These are phyloP conservation scores for Phaenicophaeus curvirostris DNA, from an alignment of 2,797 vertebrate genomes.

Conservation along the genomic window DNA sequence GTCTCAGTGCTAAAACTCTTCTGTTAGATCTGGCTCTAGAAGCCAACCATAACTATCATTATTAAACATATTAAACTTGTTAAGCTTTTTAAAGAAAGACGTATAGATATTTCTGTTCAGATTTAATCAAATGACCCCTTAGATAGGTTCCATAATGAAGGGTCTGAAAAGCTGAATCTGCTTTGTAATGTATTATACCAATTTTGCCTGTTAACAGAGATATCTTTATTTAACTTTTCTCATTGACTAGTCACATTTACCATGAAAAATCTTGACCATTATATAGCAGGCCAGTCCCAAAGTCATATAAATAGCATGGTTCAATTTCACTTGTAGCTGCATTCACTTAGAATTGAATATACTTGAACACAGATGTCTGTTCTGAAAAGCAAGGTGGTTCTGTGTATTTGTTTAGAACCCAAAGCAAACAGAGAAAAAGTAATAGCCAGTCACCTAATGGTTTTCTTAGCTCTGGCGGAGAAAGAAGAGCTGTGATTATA, in stretches of 20 bases:
- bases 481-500: slow-evolving; percentile 6
- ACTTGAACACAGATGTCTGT: not conserved
- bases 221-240: slow-evolving; percentile 50
- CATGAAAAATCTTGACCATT: slow-evolving; percentile 10
- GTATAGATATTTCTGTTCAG: not conserved
- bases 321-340: not conserved
- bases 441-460: not conserved
- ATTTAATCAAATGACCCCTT: slow-evolving; percentile 7
- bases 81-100: not conserved
- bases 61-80: not conserved
- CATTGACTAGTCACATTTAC: slow-evolving; percentile 24
- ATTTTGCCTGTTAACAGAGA: slow-evolving; percentile 31
- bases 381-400: not conserved
- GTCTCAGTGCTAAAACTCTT: not conserved
- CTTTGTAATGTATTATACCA: slow-evolving; percentile 32
- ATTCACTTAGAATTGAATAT: not conserved
- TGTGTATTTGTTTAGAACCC: not conserved
- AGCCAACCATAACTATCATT: not conserved
- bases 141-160: not conserved
- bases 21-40: not conserved
- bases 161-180: not conserved
- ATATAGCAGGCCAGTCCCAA: slow-evolving; percentile 4
- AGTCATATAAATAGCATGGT: slow-evolving; percentile 1
- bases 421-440: not conserved
- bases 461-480: slow-evolving; percentile 6